Base-by-base conservation (phyloP, 2,113 vertebrate genomes). In the Epinephelus lanceolatus region DNA sequence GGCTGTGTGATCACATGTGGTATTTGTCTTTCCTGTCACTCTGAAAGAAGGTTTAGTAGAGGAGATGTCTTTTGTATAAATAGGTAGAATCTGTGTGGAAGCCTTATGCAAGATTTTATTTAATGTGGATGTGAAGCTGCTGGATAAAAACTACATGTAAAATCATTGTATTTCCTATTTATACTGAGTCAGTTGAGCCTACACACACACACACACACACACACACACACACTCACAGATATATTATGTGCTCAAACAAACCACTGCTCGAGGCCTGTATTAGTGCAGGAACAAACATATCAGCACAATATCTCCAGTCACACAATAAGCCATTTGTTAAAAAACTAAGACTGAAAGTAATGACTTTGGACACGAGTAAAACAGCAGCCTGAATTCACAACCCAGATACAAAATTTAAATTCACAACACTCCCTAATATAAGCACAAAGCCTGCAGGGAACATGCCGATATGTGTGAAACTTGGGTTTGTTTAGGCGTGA, bases 341-440 rank as follows among this genome's bases (percentile, higher is more conserved):
- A n/a, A 45, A 17, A 42, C 18, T 45, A 0, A 59, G 40, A 17
- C 33, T 40, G 23, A 27, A 68, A 12, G 25, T 71, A 47, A 66
- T 56, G 23, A 49, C 18, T 42, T 47, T 74, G 62, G 15, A 30
- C 40, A 52, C 19, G 42, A 45, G 47, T 51, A 73, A 56, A 76
- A 7, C 51, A 61, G 45, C 69, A n/a, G 8, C 25, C 42, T 84
- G 30, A 14, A 55, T 63, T 71, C 37, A 13, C 9, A 40, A 14
- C 40, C 27, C 37, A 72, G 11, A 61, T 53, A 53, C 23, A 74
- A 17, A 68, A 71, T 83, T 78, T 55, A 57, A 67, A 79, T 62
- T 77, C 14, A 37, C 17, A 51, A 10, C 18, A 47, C 52, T 79
- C 1, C 17, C 23, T 63, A 37, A 72, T n/a, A 42, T 78, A 19